Conservation (phyloP, 2,797 vertebrate species). For the Taeniopygia guttata region DNA sequence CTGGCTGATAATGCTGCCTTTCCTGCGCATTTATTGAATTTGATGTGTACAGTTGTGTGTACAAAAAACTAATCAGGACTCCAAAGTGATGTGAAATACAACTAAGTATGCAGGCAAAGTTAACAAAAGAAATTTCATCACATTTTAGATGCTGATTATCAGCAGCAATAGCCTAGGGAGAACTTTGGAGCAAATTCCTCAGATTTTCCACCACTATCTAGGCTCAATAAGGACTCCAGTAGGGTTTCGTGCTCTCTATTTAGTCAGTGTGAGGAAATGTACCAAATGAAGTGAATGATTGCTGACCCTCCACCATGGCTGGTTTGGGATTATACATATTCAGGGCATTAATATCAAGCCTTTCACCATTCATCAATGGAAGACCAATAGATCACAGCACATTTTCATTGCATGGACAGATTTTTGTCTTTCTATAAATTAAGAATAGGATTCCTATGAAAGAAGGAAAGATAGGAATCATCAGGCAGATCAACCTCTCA, state of each 20-base stretch:
- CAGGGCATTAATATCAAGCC: slow-evolving; percentile 37
- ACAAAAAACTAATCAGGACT: slow-evolving; percentile 61
- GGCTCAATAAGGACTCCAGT: neutral
- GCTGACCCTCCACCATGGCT: slow-evolving; percentile 17
- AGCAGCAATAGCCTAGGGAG: slow-evolving; percentile 56
- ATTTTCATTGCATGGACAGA: slow-evolving; percentile 63
- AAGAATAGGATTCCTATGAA: slow-evolving; percentile 21
- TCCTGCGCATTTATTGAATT: slow-evolving; percentile 56
- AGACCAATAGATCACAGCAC: slow-evolving; percentile 50
- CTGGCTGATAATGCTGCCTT: slow-evolving; percentile 64
- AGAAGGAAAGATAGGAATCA: neutral
- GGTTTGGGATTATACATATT: slow-evolving; percentile 24
- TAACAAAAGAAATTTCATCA: slow-evolving; percentile 64
- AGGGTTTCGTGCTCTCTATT: slow-evolving; percentile 8
- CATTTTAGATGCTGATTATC: slow-evolving; percentile 64
- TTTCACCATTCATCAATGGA: slow-evolving; percentile 53
- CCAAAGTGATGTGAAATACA: slow-evolving; percentile 62
- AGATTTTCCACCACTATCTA: slow-evolving; percentile 21
- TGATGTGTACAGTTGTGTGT: slow-evolving; percentile 48
- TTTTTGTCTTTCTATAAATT: slow-evolving; percentile 52
- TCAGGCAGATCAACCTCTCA: neutral
- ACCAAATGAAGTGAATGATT: slow-evolving; percentile 50
- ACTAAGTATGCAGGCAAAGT: slow-evolving; percentile 50
- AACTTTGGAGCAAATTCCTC: slow-evolving; percentile 26
- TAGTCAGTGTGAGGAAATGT: slow-evolving; percentile 23